Evolutionary conservation across 2,888 invertebrate genomes (phyloP), one percentile per base, ranked within the genome.

Genomic region (Diarsia dahlii): DNA sequence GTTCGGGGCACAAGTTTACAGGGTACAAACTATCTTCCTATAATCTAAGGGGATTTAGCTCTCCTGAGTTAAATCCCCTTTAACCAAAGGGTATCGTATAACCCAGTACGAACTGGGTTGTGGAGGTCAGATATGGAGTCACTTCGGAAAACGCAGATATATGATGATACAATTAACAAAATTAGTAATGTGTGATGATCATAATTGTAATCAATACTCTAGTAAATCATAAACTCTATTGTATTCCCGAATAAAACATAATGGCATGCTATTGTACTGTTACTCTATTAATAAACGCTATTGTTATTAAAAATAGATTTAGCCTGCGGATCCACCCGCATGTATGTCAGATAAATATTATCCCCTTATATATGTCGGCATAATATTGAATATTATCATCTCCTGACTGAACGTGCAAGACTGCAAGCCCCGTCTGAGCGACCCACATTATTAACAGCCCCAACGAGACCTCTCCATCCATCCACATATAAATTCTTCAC

Each of bases 371-470:
- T 13, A 3, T 15, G 15, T 4, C 1, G 0, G 50, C 0, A 52
- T 20, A 52, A 10, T 9, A n/a, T 20, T 52, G 9, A n/a, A 52
- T 5, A 52, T 28, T 28, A 28, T 28, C 28, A 2, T 28, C 20
- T 52, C 20, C 9, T 39, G 39, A 58, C 13, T 71, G 71, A n/a
- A 23, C 56, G 1, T 0, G 2, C 45, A 15, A 28, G 10, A 34
- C 46, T 0, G 2, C 45, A 15, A 28, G 10, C 46, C 46, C 34
- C 12, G 48, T 58, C 34, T 71, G 3, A 23, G 56, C 56, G 73
- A 71, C 72, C 72, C 58, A 58, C 58, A 23, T 52, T 58, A 50
- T 28, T 23, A 39, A 39, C 46, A 74, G n/a, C 74, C 46, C 28
- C 28, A 28, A 28, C 28, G 28, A 28, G 2, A 28, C 28, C 28